Evolutionary conservation across 2,888 invertebrate genomes (phyloP).

Genomic region (Dicranocentrus wangi): DNA sequence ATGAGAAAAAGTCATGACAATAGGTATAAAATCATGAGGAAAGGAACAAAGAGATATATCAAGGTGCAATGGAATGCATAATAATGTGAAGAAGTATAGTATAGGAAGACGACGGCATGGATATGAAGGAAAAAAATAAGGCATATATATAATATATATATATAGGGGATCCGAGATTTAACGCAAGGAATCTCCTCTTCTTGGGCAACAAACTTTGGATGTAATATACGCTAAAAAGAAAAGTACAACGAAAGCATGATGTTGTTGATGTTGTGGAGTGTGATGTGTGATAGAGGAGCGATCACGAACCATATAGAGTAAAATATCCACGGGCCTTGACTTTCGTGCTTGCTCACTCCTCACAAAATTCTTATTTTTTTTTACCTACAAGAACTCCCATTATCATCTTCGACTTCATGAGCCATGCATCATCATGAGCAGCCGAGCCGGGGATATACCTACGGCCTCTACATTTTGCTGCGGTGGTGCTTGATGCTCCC

Average conservation of each 20-base stretch:
- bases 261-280: neutral
- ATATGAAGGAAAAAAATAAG: too few species aligned
- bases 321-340: conserved; percentile 33
- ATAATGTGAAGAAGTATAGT: too few species aligned
- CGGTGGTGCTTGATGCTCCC: neutral
- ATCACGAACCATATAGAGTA: conserved; percentile 20
- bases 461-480: too few species aligned
- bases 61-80: too few species aligned
- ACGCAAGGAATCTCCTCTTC: conserved; percentile 5
- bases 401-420: conserved; percentile 16
- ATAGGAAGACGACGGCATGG: too few species aligned
- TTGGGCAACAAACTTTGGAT: conserved; percentile 16
- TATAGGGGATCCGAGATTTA: neutral
- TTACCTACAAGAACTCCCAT: neutral
- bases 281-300: neutral
- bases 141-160: too few species aligned
- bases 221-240: neutral
- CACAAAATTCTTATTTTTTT: conserved; percentile 4
- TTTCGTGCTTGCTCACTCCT: conserved; percentile 7
- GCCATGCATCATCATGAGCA: conserved; percentile 7
- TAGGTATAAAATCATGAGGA: neutral
- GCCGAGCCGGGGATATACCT: neutral
- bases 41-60: neutral
- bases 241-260: conserved; percentile 12
- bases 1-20: conserved; percentile 3